Evolutionary conservation across 2,113 vertebrate genomes (phyloP).

Genomic region (Antennarius striatus): DNA sequence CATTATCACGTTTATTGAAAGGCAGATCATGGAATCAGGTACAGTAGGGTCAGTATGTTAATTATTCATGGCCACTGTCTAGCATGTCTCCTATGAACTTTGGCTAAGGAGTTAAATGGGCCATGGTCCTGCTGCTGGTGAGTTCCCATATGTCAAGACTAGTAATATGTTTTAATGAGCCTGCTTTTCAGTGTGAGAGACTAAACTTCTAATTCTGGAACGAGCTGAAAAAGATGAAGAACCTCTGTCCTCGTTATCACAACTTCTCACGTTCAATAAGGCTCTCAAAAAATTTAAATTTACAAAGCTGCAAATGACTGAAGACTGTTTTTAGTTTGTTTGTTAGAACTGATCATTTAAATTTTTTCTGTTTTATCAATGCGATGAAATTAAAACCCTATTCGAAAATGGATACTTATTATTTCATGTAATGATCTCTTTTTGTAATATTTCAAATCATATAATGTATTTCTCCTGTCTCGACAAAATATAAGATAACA

Average conservation of each 20-base stretch:
- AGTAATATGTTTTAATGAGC: conserved; percentile 63
- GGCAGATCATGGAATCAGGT: conserved; percentile 4
- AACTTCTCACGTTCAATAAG: conserved; percentile 1
- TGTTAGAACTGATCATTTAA: no score
- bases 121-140: conserved; percentile 37
- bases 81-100: conserved; percentile 36
- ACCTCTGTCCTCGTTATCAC: conserved; percentile 9
- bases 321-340: neutral
- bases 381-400: no score
- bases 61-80: conserved; percentile 37
- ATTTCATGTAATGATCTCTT: no score
- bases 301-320: conserved; percentile 5
- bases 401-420: no score
- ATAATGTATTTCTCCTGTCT: no score
- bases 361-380: no score
- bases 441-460: no score
- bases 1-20: neutral
- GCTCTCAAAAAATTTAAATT: neutral
- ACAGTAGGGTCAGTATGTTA: conserved; percentile 34
- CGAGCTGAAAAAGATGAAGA: conserved; percentile 35
- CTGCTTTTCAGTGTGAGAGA: conserved; percentile 32
- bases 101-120: conserved; percentile 44
- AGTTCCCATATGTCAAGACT: conserved; percentile 36
- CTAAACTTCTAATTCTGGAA: conserved; percentile 43
- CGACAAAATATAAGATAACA: no score